These are phyloP conservation scores for Mallotus villosus DNA, from an alignment of 2,797 vertebrate genomes.

Conservation along the genomic window DNA sequence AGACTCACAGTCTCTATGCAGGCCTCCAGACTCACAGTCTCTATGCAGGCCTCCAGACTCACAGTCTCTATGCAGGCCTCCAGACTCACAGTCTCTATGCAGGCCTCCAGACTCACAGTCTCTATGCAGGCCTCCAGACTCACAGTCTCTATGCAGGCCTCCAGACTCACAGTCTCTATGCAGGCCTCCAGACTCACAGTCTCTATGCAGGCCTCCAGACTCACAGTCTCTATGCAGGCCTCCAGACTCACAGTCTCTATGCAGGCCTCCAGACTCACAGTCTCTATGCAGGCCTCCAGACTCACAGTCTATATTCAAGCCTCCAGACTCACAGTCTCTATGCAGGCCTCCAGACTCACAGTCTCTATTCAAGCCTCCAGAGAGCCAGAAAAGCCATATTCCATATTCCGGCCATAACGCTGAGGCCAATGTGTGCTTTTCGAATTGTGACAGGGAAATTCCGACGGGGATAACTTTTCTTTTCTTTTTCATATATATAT, in stretches of 20 bases:
- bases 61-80: not conserved
- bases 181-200: not conserved
- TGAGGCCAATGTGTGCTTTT: not conserved
- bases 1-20: not conserved
- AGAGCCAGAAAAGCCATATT: slow-evolving; percentile 1
- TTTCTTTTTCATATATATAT: slow-evolving; percentile 34
- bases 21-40: slow-evolving; percentile 1
- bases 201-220: not conserved
- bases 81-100: not conserved
- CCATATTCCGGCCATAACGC: not conserved
- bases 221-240: too few species aligned
- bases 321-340: too few species aligned
- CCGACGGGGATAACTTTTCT: slow-evolving; percentile 32
- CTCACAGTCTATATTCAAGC: too few species aligned
- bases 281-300: not conserved
- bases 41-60: not conserved
- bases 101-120: slow-evolving; percentile 1
- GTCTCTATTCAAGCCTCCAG: not conserved
- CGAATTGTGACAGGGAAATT: slow-evolving; percentile 45
- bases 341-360: not conserved
- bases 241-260: too few species aligned
- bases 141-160: not conserved
- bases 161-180: too few species aligned
- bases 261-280: not conserved
- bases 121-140: not conserved